Base-by-base conservation (phyloP, 2,113 vertebrate species). In the Neogobius melanostomus region DNA sequence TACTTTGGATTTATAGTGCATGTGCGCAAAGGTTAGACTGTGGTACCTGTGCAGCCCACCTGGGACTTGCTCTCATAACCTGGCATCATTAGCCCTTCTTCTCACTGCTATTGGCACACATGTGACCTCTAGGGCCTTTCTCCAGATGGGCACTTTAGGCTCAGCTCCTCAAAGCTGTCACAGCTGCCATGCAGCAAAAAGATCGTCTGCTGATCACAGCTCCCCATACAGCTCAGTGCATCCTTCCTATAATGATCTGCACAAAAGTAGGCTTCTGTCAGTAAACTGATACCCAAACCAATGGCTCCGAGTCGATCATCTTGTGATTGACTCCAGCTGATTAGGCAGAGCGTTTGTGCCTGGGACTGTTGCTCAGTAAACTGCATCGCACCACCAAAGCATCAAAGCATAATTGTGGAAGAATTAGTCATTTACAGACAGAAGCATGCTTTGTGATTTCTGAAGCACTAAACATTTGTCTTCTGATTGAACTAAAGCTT, bases 61-160 rank as follows among this genome's bases (percentile, higher is more conserved):
- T 78, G 86, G 74, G 84, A 86, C 73, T 70, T 56, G 75, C 75
- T 80, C 88, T 69, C 71, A 7, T 76, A 76, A 85, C 78, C 72
- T 66, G 3, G 49, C 72, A 64, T 63, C 75, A 71, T 86, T 86
- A 85, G 73, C 74, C 74, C 61, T 68, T 63, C 53, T 71, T 70
- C 76, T 81, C 8, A 51, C 11, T 21, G 74, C 82, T 80, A 71
- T 71, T 69, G 73, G 72, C 75, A 56, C 81, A 68, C 77, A 66
- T 48, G 77, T 85, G 88, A 90, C 82, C 85, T 71, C 75, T 21
- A 62, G 47, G 78, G 76, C 66, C 49, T 8, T 43, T 17, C 54
- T 69, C 44, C 82, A 82, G 83, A 75, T 82, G 82, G 65, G 75
- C 76, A 77, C 79, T 84, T 56, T 86, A 75, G 77, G 71, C 72